Conservation (phyloP, 1,140 invertebrate genomes). For the Panagrolaimus sp. region DNA sequence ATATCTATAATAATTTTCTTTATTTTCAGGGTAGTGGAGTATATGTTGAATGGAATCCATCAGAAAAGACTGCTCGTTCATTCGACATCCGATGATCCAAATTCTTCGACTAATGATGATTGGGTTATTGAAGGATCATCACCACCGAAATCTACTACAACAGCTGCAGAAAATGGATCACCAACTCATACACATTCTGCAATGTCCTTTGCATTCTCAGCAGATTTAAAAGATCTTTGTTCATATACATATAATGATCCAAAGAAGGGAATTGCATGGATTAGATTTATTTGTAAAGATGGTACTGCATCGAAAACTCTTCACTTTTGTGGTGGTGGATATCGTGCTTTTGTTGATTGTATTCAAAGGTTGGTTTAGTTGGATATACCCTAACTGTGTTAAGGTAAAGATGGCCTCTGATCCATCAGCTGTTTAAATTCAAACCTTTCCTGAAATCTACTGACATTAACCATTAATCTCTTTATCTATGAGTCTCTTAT, state of each 20-base stretch:
- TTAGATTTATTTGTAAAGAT: constrained; percentile 46
- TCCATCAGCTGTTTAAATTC: too few relatives aligned
- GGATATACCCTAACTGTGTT: too few relatives aligned
- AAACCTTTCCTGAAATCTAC: too few relatives aligned
- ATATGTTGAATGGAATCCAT: constrained; percentile 44
- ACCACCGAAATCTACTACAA: not conserved
- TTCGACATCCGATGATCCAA: constrained; percentile 22
- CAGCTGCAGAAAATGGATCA: constrained; percentile 5
- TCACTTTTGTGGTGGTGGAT: constrained; percentile 42
- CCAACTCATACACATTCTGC: constrained; percentile 18
- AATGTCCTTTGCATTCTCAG: constrained; percentile 19
- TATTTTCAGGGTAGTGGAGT: constrained; percentile 31
- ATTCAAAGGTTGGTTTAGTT: constrained; percentile 32
- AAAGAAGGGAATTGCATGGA: constrained; percentile 28
- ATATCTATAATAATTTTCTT: too few relatives aligned
- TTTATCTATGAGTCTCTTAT: too few relatives aligned
- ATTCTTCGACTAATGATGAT: constrained; percentile 15
- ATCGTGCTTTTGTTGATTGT: constrained; percentile 34
- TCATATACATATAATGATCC: constrained; percentile 35
- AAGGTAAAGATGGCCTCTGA: too few relatives aligned
- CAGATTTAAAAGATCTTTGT: constrained; percentile 38
- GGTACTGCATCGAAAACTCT: constrained; percentile 32
- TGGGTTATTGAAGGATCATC: constrained; percentile 45
- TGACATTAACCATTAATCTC: too few relatives aligned
- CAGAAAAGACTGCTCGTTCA: not conserved